phyloP scores from a whole-genome alignment of 2,113 vertebrate species.

The Maylandia zebra region DNA sequence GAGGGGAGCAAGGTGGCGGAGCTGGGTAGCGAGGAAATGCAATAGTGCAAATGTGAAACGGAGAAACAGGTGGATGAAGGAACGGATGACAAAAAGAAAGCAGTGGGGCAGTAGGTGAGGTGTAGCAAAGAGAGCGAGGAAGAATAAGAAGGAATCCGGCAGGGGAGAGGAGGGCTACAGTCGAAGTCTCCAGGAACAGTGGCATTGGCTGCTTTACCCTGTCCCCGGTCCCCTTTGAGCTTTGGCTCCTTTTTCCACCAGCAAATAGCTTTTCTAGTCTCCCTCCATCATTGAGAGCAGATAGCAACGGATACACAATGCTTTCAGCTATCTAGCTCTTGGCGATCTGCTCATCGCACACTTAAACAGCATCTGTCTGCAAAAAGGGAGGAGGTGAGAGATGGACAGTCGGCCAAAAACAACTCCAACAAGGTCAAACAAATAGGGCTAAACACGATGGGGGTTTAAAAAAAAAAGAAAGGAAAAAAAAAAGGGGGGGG shows the following conservation, averaged over 20 bases:
- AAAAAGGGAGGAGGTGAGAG: background rate
- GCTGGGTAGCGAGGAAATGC: background rate
- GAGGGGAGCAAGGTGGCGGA: background rate
- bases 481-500: accelerated
- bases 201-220: background rate
- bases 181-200: background rate
- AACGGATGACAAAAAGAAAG: background rate
- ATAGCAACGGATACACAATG: constrained; percentile 29
- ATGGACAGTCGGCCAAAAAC: constrained; percentile 10
- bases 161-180: background rate
- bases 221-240: background rate
- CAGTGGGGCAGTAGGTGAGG: background rate
- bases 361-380: constrained; percentile 19
- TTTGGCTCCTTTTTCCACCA: constrained; percentile 4
- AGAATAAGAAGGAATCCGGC: background rate
- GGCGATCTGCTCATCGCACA: constrained; percentile 46
- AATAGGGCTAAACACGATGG: background rate
- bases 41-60: background rate
- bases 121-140: background rate
- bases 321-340: constrained; percentile 15
- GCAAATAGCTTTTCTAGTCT: constrained; percentile 27
- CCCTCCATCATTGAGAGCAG: constrained; percentile 35
- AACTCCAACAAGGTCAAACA: constrained; percentile 25
- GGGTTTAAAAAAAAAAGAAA: background rate
- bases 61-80: background rate